Evolutionary conservation across 1,140 invertebrate species (phyloP).

Genomic region (Musca vetustissima): DNA sequence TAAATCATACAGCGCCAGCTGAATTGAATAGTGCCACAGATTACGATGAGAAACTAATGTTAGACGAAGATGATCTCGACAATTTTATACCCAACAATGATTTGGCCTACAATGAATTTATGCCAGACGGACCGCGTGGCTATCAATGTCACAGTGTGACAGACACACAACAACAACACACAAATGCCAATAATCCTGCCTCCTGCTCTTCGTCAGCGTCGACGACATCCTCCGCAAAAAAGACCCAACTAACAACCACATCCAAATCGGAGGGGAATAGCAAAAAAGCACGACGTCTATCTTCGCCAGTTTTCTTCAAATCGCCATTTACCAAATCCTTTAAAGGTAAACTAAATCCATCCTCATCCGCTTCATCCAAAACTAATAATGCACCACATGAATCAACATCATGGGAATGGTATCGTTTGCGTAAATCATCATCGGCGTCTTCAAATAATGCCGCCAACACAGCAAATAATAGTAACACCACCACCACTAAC

Average conservation of each 20-base stretch:
- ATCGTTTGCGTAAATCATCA: slow-evolving; percentile 39
- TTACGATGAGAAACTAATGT: slow-evolving; percentile 45
- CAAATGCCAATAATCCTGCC: slow-evolving; percentile 39
- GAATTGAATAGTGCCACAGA: slow-evolving; percentile 31
- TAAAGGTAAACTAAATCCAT: slow-evolving; percentile 31
- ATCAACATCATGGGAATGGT: slow-evolving; percentile 55
- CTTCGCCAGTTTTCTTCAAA: slow-evolving; percentile 66
- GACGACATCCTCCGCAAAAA: neutral
- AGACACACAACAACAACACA: slow-evolving; percentile 49
- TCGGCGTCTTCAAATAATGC: neutral
- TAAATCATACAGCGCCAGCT: neutral
- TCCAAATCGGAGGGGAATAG: slow-evolving; percentile 28
- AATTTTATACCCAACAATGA: slow-evolving; percentile 52
- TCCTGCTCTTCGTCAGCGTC: neutral
- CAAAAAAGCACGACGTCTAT: slow-evolving; percentile 58
- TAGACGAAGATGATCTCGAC: slow-evolving; percentile 51
- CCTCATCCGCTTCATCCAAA: slow-evolving; percentile 20
- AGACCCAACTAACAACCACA: neutral
- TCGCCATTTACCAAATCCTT: slow-evolving; percentile 60
- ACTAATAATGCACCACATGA: slow-evolving; percentile 41
- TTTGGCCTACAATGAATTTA: slow-evolving; percentile 52
- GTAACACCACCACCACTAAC: slow-evolving; percentile 2
- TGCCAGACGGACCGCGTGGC: slow-evolving; percentile 53
- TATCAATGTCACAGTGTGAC: slow-evolving; percentile 43
- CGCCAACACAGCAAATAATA: slow-evolving; percentile 28